Evolutionary conservation across 1,140 invertebrate genomes (phyloP).

Genomic region (Apis cerana): DNA sequence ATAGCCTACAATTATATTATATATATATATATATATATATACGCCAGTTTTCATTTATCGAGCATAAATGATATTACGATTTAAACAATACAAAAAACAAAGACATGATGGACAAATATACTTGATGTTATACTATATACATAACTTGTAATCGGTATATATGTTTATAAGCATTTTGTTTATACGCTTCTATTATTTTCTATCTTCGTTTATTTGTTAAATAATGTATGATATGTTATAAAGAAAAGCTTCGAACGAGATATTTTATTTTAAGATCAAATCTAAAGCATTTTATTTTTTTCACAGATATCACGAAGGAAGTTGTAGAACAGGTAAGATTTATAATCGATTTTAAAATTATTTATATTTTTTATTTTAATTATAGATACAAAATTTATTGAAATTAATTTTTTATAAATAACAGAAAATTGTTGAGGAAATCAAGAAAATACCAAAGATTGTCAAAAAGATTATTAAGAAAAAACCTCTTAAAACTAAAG

Average conservation of each 20-base stretch:
- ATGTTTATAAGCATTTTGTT: neutral
- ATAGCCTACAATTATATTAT: neutral
- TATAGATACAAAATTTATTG: neutral
- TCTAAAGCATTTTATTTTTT: conserved; percentile 46
- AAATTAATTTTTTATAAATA: neutral
- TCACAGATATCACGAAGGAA: conserved; percentile 62
- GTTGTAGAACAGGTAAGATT: conserved; percentile 60
- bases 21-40: no score
- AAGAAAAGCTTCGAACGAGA: conserved; percentile 1
- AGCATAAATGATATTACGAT: conserved; percentile 17
- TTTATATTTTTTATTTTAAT: neutral
- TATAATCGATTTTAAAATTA: neutral
- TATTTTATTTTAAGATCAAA: neutral
- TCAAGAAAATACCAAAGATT: conserved; percentile 49
- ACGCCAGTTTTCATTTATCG: neutral
- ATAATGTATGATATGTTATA: conserved; percentile 6
- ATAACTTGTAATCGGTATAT: neutral
- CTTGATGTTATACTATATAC: conserved; percentile 24
- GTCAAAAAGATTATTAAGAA: conserved; percentile 59
- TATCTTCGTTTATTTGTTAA: conserved; percentile 1
- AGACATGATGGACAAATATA: conserved; percentile 47
- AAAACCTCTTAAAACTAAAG: conserved; percentile 54
- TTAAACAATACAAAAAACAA: conserved; percentile 32
- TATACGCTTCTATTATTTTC: conserved; percentile 4
- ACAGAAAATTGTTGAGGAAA: conserved; percentile 57